A percentile compares a stretch with the other conserved stretches of the same genome.
phyloP scores from a whole-genome alignment of 1,140 invertebrate species.

The Lysiphlebus fabarum region DNA sequence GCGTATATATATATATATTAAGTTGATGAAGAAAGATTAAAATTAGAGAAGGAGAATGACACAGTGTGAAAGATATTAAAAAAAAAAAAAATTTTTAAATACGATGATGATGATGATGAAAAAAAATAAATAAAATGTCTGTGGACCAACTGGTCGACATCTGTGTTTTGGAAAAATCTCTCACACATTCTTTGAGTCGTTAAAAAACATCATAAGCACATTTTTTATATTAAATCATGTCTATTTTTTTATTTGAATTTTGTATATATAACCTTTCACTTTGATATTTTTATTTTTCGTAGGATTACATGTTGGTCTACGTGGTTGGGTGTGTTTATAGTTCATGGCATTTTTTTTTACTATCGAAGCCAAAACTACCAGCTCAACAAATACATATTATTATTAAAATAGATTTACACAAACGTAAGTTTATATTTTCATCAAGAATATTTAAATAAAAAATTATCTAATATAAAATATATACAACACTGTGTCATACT shows the following conservation, averaged over 20 bases:
- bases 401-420: neutral
- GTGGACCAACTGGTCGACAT: slow-evolving; percentile 25
- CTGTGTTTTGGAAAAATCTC: slow-evolving; percentile 28
- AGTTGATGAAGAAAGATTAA: neutral
- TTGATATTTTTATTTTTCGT: neutral
- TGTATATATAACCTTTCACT: neutral
- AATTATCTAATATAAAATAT: too few species aligned
- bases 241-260: neutral
- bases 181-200: slow-evolving; percentile 14
- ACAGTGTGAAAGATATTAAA: too few species aligned
- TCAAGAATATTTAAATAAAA: too few species aligned
- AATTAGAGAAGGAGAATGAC: slow-evolving; percentile 5
- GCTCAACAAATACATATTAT: neutral
- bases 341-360: neutral
- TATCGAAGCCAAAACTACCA: neutral
- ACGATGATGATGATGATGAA: slow-evolving; percentile 5
- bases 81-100: too few species aligned
- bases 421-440: neutral
- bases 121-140: neutral
- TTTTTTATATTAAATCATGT: too few species aligned
- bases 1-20: neutral
- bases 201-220: slow-evolving; percentile 21
- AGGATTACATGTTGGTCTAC: too few species aligned
- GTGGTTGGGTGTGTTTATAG: slow-evolving; percentile 7
- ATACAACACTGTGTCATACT: too few species aligned